Evolutionary conservation across 2,113 vertebrate species (phyloP), one percentile per base, ranked within the genome.

Genomic region (Dunckerocampus dactyliophorus): DNA sequence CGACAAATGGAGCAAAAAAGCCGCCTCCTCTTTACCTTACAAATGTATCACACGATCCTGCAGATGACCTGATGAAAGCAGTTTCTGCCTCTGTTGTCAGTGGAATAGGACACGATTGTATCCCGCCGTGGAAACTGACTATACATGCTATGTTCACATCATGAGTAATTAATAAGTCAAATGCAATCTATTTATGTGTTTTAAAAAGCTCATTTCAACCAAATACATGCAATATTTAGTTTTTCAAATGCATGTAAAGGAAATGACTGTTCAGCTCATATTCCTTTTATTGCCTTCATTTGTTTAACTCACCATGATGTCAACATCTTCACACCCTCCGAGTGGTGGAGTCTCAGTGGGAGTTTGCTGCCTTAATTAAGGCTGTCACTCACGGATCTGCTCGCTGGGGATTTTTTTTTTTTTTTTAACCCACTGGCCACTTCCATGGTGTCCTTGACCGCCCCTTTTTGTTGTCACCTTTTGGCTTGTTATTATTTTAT

Each of bases 321-420:
- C 22, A 12, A 59, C 51, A 74, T 65, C 34, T 45, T 69, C 62
- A 63, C 72, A 53, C 53, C 51, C 47, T 63, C n/a, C 7, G 50
- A 53, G 50, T 22, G 24, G 16, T 13, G 8, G 17, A 28, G 12
- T 54, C 62, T 9, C 66, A 31, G 47, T 24, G 24, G 70, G 63
- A 58, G 47, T 60, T 59, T 28, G 0, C 47, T 20, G 5, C 59
- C 47, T 67, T 81, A 72, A 81, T 81, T 72, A 72, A 47, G 59
- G 57, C 14, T 75, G 72, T 67, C 72, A 65, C 42, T 77, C 65
- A 67, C 67, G 62, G 57, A 62, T 75, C 31, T 60, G 58, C 57
- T 62, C 68, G 58, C 66, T 58, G n/a, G 65, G 53, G 64, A 67
- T 62, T 64, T 51, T 37, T 7, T 24, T 55, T n/a, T 58, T 63